A percentile compares a stretch with the other conserved stretches of the same genome.
Evolutionary conservation across 2,113 vertebrate genomes (phyloP).

Genomic region (Bubo scandiacus): DNA sequence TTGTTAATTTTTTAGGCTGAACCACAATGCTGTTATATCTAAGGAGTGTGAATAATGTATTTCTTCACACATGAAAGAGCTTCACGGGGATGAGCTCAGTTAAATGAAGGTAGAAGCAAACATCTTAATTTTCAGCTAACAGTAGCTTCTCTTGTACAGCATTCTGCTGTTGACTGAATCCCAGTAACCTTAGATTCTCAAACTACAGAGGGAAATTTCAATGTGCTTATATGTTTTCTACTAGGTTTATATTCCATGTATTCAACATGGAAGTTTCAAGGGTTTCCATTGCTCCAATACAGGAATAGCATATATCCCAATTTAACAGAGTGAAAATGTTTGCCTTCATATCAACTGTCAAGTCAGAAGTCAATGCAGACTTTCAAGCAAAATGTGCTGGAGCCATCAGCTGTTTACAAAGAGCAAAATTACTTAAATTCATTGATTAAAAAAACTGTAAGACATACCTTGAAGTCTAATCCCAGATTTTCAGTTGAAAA

Average conservation of each 20-base stretch:
- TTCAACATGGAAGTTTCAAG: neutral
- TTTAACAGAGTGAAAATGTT: neutral
- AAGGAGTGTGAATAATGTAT: constrained; percentile 53
- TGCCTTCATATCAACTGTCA: neutral
- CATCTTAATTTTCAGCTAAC: constrained; percentile 61
- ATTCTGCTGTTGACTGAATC: neutral
- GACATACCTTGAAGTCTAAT: neutral
- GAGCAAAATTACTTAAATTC: neutral
- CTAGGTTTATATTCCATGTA: neutral
- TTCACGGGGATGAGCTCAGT: neutral
- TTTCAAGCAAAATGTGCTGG: neutral
- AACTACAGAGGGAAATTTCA: neutral
- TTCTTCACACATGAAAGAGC: constrained; percentile 65
- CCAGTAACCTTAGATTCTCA: neutral
- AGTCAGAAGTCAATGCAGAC: neutral
- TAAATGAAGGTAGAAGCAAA: constrained; percentile 45
- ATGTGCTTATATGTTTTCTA: neutral
- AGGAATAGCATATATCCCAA: neutral
- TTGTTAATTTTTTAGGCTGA: constrained; percentile 58
- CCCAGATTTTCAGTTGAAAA: neutral
- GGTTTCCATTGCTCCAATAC: neutral
- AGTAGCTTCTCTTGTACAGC: neutral
- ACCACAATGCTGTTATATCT: constrained; percentile 20
- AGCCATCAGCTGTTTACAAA: neutral
- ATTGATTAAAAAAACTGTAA: neutral